Conservation (phyloP, 2,888 invertebrate genomes). For the Calameuta idolon region DNA sequence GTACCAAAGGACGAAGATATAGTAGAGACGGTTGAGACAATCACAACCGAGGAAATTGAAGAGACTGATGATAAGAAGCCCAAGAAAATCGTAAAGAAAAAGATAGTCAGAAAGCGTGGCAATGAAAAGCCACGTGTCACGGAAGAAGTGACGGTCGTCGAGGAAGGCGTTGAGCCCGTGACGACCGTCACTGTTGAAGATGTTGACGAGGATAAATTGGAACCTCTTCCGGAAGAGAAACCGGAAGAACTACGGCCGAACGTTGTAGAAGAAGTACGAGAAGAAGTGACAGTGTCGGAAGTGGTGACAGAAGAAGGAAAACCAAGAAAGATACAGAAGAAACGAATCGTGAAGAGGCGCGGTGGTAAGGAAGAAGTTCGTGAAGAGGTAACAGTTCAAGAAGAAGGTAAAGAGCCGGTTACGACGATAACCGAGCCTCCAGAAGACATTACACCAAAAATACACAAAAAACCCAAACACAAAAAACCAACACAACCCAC, state of each 20-base stretch:
- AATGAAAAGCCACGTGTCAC: slow-evolving; percentile 56
- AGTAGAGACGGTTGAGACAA: slow-evolving; percentile 37
- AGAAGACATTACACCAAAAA: slow-evolving; percentile 55
- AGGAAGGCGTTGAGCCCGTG: slow-evolving; percentile 52
- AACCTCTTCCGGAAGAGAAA: slow-evolving; percentile 29
- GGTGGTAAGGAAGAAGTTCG: slow-evolving; percentile 67
- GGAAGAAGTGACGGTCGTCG: slow-evolving; percentile 64
- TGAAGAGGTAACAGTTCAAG: slow-evolving; percentile 66
- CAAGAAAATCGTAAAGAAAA: slow-evolving; percentile 60
- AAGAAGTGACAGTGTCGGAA: slow-evolving; percentile 60
- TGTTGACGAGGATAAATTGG: slow-evolving; percentile 45
- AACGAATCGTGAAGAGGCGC: slow-evolving; percentile 57
- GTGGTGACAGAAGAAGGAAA: slow-evolving; percentile 62
- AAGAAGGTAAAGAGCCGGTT: slow-evolving; percentile 67
- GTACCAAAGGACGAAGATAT: slow-evolving; percentile 35
- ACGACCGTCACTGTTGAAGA: slow-evolving; percentile 47
- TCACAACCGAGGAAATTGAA: slow-evolving; percentile 44
- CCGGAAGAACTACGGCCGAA: slow-evolving; percentile 23
- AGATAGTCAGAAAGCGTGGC: slow-evolving; percentile 53
- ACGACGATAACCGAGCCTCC: slow-evolving; percentile 53
- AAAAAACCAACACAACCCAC: slow-evolving; percentile 52
- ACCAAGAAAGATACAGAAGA: slow-evolving; percentile 54
- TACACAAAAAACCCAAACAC: slow-evolving; percentile 56
- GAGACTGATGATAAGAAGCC: slow-evolving; percentile 30
- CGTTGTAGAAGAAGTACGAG: slow-evolving; percentile 39